These are phyloP conservation scores for Bolinopsis microptera DNA, from an alignment of 37 sponge, comb jelly and placozoan species.

Conservation along the genomic window DNA sequence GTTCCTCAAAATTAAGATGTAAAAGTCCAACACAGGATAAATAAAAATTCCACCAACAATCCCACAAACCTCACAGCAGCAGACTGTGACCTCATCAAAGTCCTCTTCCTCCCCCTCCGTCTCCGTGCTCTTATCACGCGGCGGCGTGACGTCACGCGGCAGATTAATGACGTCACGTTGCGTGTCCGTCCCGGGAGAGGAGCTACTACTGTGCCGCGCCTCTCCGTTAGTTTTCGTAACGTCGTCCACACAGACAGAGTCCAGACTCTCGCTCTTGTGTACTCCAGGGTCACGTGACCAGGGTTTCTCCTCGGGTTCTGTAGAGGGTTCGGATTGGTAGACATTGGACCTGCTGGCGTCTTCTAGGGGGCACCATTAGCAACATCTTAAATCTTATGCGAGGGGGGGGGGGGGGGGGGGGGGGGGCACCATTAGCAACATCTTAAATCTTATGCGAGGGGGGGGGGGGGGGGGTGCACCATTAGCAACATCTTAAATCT, in stretches of 20 bases:
- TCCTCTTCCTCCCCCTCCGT: neutral
- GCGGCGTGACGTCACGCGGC: neutral
- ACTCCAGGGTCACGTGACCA: too few relatives aligned
- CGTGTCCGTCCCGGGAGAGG: neutral
- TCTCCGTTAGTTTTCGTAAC: neutral
- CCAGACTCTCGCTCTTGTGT: conserved; percentile 13
- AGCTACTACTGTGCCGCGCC: neutral
- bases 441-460: neutral
- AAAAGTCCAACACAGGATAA: too few relatives aligned
- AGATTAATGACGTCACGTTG: neutral
- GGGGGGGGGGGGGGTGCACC: too few relatives aligned
- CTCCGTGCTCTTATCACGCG: neutral
- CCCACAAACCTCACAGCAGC: neutral
- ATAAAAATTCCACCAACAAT: too few relatives aligned
- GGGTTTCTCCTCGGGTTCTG: conserved; percentile 28
- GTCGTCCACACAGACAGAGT: conserved; percentile 34
- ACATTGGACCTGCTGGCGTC: conserved; percentile 63
- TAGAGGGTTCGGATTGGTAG: conserved; percentile 6
- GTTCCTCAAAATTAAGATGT: too few relatives aligned
- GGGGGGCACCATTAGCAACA: too few relatives aligned
- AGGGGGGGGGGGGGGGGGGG: conserved; percentile 71
- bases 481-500: too few relatives aligned
- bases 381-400: too few relatives aligned
- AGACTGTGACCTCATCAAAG: conserved; percentile 25
- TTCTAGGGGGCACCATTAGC: conserved; percentile 50